Evolutionary conservation across 2,113 vertebrate genomes (phyloP), one percentile per base, ranked within the genome.

Genomic region (Leuciscus idus): DNA sequence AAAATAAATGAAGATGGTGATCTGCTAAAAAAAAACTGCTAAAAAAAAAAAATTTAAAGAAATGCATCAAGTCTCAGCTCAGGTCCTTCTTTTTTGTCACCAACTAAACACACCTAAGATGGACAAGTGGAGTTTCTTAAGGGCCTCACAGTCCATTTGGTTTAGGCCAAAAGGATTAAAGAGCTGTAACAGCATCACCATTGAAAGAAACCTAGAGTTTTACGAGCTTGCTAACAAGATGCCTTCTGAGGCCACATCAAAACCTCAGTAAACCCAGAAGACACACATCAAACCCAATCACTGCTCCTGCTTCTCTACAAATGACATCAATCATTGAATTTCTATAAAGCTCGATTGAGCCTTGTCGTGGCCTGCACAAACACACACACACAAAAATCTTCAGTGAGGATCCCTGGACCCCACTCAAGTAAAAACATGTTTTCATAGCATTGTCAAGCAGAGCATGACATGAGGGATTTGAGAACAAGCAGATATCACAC

Each of bases 141-240:
- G 1, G 19, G 68, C 68, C 33, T 39, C 68, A 72, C 68, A 13
- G 52, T 30, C 28, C 74, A 19, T 57, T 33, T 23, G 9, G 50
- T 59, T 57, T 39, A 10, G 64, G 55, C 66, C 13, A 59, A 85
- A 87, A 12, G 50, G 43, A 86, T 52, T 78, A 33, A 64, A 43
- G 74, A 57, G 84, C 55, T 28, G 70, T 86, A 70, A 85, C 78
- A 39, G 36, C 8, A 62, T 39, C 23, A 81, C 62, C 66, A 86
- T 21, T 52, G 50, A 81, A 82, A 86, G 33, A 76, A 84, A 84
- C 39, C 76, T 64, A 26, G 52, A 77, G 50, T 84, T 89, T 88
- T 84, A 84, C 2, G 11, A 72, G 76, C 50, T 73, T 77, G 13
- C 50, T 75, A 89, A 55, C 83, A 68, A 75, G 57, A 79, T 62